These are phyloP conservation scores for Drosophila falleni DNA, from an alignment of 2,888 invertebrate genomes.

Conservation along the genomic window DNA sequence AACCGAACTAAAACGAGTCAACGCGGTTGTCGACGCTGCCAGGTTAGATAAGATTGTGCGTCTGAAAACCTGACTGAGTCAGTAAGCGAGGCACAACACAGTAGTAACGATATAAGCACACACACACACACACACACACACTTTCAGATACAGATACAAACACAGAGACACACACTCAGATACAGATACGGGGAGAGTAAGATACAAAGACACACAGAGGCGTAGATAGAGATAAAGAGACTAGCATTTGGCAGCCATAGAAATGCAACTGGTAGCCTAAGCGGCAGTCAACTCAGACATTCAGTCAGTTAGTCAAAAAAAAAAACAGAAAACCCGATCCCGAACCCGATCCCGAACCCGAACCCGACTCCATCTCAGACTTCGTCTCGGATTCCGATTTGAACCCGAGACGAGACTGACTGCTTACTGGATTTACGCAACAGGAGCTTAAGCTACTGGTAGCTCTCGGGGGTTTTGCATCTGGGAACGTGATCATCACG, in stretches of 20 bases:
- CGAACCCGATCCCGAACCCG: conserved; percentile 11
- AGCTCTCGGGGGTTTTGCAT: conserved; percentile 46
- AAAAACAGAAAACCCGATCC: neutral
- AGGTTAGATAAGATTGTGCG: conserved; percentile 80
- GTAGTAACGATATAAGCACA: conserved; percentile 72
- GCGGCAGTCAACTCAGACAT: conserved; percentile 50
- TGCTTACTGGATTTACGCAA: conserved; percentile 80
- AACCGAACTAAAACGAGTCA: conserved; percentile 47
- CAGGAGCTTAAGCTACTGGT: conserved; percentile 69
- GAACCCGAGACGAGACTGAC: conserved; percentile 49
- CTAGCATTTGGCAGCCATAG: conserved; percentile 56
- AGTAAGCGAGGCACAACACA: conserved; percentile 68
- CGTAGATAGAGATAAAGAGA: conserved; percentile 24
- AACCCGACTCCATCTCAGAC: conserved; percentile 4
- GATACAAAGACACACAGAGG: conserved; percentile 10
- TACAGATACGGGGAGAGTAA: conserved; percentile 20
- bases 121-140: conserved; percentile 15
- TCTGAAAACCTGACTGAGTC: conserved; percentile 74
- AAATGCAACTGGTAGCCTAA: conserved; percentile 60
- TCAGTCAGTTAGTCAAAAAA: conserved; percentile 42
- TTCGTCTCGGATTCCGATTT: conserved; percentile 8
- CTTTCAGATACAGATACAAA: conserved; percentile 18
- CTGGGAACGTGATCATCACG: conserved; percentile 71
- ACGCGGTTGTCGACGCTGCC: conserved; percentile 62
- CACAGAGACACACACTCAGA: conserved; percentile 25